Conservation (phyloP, 2,797 vertebrate genomes). For the Mustela erminea region DNA sequence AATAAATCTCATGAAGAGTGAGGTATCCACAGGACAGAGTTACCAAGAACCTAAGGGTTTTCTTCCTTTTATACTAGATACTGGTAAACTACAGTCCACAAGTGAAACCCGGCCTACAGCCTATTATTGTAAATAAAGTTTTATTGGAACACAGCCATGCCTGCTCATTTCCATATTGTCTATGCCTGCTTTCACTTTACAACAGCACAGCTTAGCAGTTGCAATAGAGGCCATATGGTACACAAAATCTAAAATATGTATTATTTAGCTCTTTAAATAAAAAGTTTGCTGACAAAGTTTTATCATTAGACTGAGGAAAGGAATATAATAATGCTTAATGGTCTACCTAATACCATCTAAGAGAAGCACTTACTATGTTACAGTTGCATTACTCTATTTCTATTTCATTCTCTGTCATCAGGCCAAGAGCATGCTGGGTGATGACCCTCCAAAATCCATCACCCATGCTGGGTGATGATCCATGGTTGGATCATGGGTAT, state of each 20-base stretch:
- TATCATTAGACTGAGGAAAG: not conserved
- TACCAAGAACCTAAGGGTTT: not conserved
- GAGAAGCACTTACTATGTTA: not conserved
- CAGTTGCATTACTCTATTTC: not conserved
- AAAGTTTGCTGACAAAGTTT: not conserved
- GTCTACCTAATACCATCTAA: not conserved
- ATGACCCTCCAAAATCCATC: not conserved
- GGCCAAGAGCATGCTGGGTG: not conserved
- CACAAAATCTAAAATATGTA: not conserved
- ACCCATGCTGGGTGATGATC: not conserved
- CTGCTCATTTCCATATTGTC: not conserved
- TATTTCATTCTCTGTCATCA: not conserved
- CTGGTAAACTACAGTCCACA: not conserved
- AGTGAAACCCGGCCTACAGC: not conserved
- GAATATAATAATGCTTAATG: not conserved
- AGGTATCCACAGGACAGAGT: not conserved
- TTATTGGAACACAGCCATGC: not conserved
- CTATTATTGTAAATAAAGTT: not conserved
- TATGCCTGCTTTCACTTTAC: not conserved
- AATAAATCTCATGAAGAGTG: not conserved
- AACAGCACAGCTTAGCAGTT: not conserved
- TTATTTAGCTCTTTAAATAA: not conserved
- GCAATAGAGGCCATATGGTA: not conserved
- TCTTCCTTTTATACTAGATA: not conserved
- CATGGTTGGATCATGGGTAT: not conserved